Evolutionary conservation across 2,113 vertebrate genomes (phyloP).

Genomic region (Rhynchopsitta pachyrhyncha): DNA sequence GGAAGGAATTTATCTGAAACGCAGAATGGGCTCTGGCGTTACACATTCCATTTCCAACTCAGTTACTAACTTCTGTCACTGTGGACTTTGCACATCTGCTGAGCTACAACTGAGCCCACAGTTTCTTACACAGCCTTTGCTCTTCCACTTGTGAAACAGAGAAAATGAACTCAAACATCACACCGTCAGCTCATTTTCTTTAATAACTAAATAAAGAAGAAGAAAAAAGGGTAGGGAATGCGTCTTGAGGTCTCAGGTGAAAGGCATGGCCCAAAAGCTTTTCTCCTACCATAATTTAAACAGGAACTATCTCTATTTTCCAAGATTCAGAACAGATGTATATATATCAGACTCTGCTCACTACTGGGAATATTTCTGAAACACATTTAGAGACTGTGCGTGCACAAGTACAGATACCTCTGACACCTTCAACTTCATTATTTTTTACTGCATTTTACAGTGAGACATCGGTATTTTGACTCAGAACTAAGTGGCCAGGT

Average conservation of each 20-base stretch:
- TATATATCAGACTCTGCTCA: background rate
- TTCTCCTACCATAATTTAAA: background rate
- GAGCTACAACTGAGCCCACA: background rate
- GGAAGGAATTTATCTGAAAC: background rate
- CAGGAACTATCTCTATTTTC: background rate
- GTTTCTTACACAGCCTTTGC: background rate
- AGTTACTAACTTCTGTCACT: background rate
- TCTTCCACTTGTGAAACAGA: background rate
- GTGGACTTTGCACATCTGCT: background rate
- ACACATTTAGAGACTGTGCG: background rate
- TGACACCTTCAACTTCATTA: background rate
- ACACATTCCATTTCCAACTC: background rate
- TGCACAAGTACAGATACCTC: background rate
- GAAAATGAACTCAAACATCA: background rate
- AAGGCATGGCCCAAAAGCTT: background rate
- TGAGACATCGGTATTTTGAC: background rate
- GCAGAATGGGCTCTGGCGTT: background rate
- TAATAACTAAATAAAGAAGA: background rate
- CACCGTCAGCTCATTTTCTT: background rate
- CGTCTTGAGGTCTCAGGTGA: background rate
- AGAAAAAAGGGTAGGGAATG: background rate
- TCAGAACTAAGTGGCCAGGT: background rate
- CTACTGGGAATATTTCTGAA: background rate
- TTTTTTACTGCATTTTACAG: background rate
- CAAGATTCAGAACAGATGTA: background rate